Evolutionary conservation across 2,797 vertebrate species (phyloP).

Genomic region (Muraenolepis orangiensis): DNA sequence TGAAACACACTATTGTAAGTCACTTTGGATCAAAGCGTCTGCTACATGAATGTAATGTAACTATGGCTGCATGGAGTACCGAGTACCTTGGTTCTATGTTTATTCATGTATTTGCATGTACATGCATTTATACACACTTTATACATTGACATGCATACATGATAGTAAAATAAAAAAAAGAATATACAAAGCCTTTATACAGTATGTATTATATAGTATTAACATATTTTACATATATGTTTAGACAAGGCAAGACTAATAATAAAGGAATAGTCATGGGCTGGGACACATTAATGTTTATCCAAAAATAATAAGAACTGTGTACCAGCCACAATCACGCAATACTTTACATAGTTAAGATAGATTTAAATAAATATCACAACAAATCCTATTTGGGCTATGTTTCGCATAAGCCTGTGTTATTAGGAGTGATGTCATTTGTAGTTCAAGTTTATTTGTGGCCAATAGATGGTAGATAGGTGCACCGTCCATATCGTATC

Average conservation of each 20-base stretch:
- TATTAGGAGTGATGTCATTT: not conserved
- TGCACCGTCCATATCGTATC: not conserved
- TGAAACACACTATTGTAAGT: too few species aligned
- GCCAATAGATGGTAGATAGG: not conserved
- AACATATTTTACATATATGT: not conserved
- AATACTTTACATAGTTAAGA: not conserved
- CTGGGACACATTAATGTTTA: not conserved
- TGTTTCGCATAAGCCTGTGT: not conserved
- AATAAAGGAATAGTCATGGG: not conserved
- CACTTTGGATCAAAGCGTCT: too few species aligned
- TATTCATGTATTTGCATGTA: not conserved
- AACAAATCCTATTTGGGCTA: not conserved
- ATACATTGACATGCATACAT: too few species aligned
- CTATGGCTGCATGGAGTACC: not conserved
- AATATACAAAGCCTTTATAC: not conserved
- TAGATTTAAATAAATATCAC: not conserved
- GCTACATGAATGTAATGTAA: too few species aligned
- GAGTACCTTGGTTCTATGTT: not conserved
- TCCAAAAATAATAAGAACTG: not conserved
- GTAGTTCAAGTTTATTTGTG: not conserved
- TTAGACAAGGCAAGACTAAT: not conserved
- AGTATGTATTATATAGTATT: not conserved
- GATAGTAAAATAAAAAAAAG: not conserved
- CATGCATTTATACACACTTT: not conserved
- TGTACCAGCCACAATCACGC: not conserved